Percentiles rank a stretch among this genome's conserved stretches.
Conservation (phyloP, 2,888 invertebrate genomes). For the Hoplodrina blanda region DNA sequence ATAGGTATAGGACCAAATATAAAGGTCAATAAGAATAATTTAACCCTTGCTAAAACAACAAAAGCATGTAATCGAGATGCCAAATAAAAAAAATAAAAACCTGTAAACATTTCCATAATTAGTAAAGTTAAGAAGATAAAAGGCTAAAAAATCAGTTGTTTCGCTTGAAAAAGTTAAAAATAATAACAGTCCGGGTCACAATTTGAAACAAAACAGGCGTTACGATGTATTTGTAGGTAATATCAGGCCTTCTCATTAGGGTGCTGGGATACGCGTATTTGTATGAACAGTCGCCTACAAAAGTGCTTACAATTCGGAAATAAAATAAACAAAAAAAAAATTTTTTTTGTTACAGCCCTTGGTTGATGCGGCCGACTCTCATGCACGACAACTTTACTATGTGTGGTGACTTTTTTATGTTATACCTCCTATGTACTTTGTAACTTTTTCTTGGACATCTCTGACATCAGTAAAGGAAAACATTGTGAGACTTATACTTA, state of each 20-base stretch:
- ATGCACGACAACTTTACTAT: no score
- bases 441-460: no score
- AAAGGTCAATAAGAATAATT: background rate
- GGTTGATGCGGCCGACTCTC: no score
- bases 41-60: background rate
- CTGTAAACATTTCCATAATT: constrained; percentile 38
- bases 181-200: constrained; percentile 63
- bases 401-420: no score
- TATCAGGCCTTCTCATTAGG: constrained; percentile 71
- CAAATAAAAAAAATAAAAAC: background rate
- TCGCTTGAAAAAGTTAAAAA: constrained; percentile 61
- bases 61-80: background rate
- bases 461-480: no score
- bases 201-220: constrained; percentile 67
- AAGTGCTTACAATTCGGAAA: constrained; percentile 41
- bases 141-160: constrained; percentile 39
- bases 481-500: no score
- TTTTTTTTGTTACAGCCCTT: background rate
- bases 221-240: constrained; percentile 66
- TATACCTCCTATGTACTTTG: no score
- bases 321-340: background rate
- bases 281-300: constrained; percentile 39
- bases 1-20: background rate
- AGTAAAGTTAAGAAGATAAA: constrained; percentile 48
- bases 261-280: constrained; percentile 61